phyloP scores from a whole-genome alignment of 2,113 vertebrate genomes.

The Meriones unguiculatus region DNA sequence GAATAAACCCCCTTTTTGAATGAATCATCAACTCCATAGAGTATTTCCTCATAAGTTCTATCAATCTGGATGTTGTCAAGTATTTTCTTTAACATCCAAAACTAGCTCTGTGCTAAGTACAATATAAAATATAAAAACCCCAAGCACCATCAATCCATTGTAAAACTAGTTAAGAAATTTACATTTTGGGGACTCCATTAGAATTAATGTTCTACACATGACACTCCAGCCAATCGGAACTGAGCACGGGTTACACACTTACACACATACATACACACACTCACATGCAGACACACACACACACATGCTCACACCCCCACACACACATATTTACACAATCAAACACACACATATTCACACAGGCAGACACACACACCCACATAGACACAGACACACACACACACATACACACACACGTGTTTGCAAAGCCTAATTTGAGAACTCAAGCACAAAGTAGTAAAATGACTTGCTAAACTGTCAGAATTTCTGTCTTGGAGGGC shows the following conservation, averaged over 20 bases:
- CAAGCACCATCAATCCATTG: conserved; percentile 18
- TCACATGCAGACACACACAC: neutral
- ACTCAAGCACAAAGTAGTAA: neutral
- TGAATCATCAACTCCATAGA: neutral
- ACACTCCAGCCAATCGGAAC: neutral
- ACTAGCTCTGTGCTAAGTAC: neutral
- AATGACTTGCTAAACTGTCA: neutral
- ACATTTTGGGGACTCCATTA: neutral
- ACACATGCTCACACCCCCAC: neutral
- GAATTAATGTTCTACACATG: neutral
- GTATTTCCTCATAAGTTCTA: neutral
- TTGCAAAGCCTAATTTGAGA: conserved; percentile 20
- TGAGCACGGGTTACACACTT: too few species aligned
- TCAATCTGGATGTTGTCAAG: conserved; percentile 5
- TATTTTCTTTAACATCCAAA: neutral
- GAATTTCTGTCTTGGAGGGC: neutral
- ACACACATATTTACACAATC: neutral
- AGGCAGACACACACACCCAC: neutral
- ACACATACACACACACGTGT: neutral
- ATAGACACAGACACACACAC: neutral
- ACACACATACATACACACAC: neutral
- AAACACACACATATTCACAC: neutral
- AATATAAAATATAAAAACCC: conserved; percentile 39
- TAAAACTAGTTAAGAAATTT: conserved; percentile 26
- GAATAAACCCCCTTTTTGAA: neutral